Evolutionary conservation across 2,113 vertebrate species (phyloP).

Genomic region (Holacanthus passer): DNA sequence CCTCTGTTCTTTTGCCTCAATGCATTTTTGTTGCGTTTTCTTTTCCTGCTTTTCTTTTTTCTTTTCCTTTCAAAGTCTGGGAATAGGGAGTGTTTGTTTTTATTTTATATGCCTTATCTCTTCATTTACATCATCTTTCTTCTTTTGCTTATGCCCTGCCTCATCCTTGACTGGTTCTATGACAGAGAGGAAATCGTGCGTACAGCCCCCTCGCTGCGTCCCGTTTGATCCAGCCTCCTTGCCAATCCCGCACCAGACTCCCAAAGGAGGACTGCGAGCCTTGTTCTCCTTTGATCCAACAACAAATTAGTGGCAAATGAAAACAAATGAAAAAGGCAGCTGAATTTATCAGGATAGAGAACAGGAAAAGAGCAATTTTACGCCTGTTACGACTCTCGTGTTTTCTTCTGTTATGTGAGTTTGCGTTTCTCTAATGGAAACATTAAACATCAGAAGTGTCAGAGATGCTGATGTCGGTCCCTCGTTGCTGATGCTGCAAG

Average conservation of each 20-base stretch:
- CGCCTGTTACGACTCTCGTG: slow-evolving; percentile 15
- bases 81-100: slow-evolving; percentile 61
- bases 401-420: slow-evolving; percentile 19
- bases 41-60: slow-evolving; percentile 5
- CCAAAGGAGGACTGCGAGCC: slow-evolving; percentile 52
- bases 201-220: slow-evolving; percentile 62
- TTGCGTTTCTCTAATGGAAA: slow-evolving; percentile 48
- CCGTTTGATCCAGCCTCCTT: slow-evolving; percentile 68
- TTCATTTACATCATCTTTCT: slow-evolving; percentile 59
- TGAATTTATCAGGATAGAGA: slow-evolving; percentile 43
- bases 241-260: slow-evolving; percentile 65
- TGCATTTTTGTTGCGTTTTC: slow-evolving; percentile 53
- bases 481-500: slow-evolving; percentile 48
- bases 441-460: slow-evolving; percentile 47
- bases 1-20: slow-evolving; percentile 65
- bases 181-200: slow-evolving; percentile 59
- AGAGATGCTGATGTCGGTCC: slow-evolving; percentile 52
- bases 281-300: slow-evolving; percentile 73
- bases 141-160: slow-evolving; percentile 20
- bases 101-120: slow-evolving; percentile 57
- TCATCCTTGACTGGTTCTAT: slow-evolving; percentile 43
- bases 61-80: slow-evolving; percentile 21
- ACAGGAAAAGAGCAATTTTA: slow-evolving; percentile 23
- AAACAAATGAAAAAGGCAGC: slow-evolving; percentile 71
- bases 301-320: slow-evolving; percentile 73